Percentiles rank a stretch among this genome's conserved stretches.
phyloP scores from a whole-genome alignment of 2,113 vertebrate species.

The Lathamus discolor region DNA sequence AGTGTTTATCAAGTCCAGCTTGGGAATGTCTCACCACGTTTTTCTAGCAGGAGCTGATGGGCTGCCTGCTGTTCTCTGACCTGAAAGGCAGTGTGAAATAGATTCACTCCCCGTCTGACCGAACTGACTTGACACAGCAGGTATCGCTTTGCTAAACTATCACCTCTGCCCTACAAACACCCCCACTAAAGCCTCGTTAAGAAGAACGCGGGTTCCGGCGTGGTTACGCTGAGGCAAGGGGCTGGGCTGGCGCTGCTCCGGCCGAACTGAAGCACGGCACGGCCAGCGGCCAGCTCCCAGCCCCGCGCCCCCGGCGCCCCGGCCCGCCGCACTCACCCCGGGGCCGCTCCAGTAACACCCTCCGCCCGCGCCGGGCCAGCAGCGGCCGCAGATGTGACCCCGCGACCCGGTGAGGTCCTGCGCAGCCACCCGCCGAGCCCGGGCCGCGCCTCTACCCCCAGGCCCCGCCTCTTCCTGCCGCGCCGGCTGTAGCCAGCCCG shows the following conservation, averaged over 20 bases:
- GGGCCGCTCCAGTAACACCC: not conserved
- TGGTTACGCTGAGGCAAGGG: fast-evolving
- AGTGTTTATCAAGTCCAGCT: not conserved
- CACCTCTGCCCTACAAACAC: fast-evolving
- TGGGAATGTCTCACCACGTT: not conserved
- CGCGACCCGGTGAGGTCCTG: not conserved
- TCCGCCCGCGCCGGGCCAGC: too few species aligned
- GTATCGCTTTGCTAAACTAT: not conserved
- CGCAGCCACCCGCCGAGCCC: not conserved
- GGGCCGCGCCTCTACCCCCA: not conserved
- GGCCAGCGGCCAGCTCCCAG: not conserved
- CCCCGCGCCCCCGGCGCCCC: too few species aligned
- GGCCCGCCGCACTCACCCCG: not conserved
- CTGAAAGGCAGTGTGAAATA: not conserved
- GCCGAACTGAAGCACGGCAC: not conserved
- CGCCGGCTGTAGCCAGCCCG: not conserved
- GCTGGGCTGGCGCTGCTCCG: fast-evolving
- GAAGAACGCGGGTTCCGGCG: not conserved
- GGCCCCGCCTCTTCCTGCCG: conserved; percentile 36
- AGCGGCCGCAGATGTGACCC: fast-evolving
- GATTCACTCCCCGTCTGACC: not conserved
- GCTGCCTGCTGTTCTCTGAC: not conserved
- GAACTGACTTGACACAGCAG: not conserved
- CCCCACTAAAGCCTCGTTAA: fast-evolving
- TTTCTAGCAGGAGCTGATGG: not conserved